These are phyloP conservation scores for Tetranychus truncatus DNA, from an alignment of 2,888 invertebrate species.

Conservation along the genomic window DNA sequence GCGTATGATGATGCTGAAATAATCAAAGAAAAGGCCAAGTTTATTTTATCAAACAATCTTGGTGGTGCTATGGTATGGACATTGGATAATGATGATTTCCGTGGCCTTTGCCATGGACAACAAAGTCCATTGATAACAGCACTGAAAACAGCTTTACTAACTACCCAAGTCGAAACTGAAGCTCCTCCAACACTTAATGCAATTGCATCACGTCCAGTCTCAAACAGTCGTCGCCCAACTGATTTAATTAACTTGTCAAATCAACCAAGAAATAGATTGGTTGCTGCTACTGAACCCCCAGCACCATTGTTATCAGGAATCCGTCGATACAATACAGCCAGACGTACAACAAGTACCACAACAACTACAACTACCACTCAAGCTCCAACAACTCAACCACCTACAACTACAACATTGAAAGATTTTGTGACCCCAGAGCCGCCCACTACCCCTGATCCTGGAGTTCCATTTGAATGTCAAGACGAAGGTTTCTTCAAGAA, in stretches of 20 bases:
- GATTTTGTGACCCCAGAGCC: slow-evolving; percentile 48
- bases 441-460: slow-evolving; percentile 74
- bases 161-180: background rate
- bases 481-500: slow-evolving; percentile 84
- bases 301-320: background rate
- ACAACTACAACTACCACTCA: background rate
- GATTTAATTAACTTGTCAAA: background rate
- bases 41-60: slow-evolving; percentile 60
- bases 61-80: slow-evolving; percentile 88
- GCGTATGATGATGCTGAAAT: slow-evolving; percentile 75
- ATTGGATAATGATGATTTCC: slow-evolving; percentile 81
- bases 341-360: background rate
- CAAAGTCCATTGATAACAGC: slow-evolving; percentile 47
- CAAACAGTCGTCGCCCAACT: background rate
- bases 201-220: background rate
- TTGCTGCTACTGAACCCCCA: background rate
- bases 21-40: slow-evolving; percentile 59
- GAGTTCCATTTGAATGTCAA: slow-evolving; percentile 67
- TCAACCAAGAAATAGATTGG: background rate
- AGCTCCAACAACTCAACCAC: slow-evolving; percentile 32
- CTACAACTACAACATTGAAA: slow-evolving; percentile 28
- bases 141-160: background rate
- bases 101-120: slow-evolving; percentile 62
- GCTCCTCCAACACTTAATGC: background rate
- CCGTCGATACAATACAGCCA: background rate